Percentiles rank a stretch among this genome's conserved stretches.
phyloP scores from a whole-genome alignment of 2,888 invertebrate genomes.

The Rhaphigaster nebulosa region DNA sequence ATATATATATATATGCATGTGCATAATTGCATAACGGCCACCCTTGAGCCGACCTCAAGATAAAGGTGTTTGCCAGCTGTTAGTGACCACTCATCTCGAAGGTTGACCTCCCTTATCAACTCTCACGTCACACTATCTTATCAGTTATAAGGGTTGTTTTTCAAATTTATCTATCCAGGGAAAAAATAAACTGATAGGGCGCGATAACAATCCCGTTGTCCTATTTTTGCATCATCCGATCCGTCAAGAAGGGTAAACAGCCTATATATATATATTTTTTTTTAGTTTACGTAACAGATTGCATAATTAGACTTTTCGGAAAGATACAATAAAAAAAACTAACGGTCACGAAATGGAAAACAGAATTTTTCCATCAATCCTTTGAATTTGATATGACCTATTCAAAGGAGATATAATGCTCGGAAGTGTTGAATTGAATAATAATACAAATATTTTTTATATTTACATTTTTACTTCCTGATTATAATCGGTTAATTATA shows the following conservation, averaged over 20 bases:
- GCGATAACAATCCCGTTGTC: not conserved
- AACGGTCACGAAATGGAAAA: not conserved
- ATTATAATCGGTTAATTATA: too few relatives aligned
- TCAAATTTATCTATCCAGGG: slow-evolving; percentile 28
- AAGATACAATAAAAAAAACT: not conserved
- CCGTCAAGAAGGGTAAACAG: not conserved
- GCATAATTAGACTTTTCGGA: not conserved
- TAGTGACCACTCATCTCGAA: slow-evolving; percentile 34
- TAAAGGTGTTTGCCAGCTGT: slow-evolving; percentile 36
- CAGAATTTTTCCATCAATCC: not conserved
- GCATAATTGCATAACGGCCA: not conserved
- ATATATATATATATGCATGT: not conserved
- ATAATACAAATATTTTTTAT: too few relatives aligned
- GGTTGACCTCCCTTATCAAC: slow-evolving; percentile 14
- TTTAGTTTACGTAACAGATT: not conserved
- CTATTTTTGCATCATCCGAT: slow-evolving; percentile 14
- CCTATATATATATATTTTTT: not conserved
- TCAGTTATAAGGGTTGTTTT: not conserved
- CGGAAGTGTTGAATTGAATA: too few relatives aligned
- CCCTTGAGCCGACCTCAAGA: slow-evolving; percentile 14
- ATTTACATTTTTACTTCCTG: too few relatives aligned
- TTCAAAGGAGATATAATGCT: too few relatives aligned
- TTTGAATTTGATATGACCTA: too few relatives aligned
- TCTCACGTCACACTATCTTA: not conserved
- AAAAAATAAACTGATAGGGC: not conserved